These are phyloP conservation scores for Bombus pascuorum DNA, from an alignment of 1,140 invertebrate genomes.

Conservation along the genomic window DNA sequence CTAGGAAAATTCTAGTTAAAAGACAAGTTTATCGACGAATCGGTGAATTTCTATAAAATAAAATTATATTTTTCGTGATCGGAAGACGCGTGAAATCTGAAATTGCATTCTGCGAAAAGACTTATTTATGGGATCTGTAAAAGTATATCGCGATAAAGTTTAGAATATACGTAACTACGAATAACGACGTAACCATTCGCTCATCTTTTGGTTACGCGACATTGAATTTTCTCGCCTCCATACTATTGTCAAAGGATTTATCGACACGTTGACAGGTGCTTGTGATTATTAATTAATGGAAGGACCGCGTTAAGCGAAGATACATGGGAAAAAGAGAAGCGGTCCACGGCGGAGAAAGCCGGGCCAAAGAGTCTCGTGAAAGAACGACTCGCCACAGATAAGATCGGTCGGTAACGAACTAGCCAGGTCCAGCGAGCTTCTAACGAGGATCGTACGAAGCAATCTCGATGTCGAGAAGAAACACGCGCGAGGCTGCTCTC, in stretches of 20 bases:
- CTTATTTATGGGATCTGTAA: too few species aligned
- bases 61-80: too few species aligned
- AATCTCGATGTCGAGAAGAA: constrained; percentile 52
- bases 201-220: too few species aligned
- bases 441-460: constrained; percentile 66
- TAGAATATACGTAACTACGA: too few species aligned
- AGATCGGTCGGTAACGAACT: constrained; percentile 69
- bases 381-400: constrained; percentile 60
- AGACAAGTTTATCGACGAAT: too few species aligned
- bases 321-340: constrained; percentile 20
- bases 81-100: too few species aligned
- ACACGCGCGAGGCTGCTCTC: constrained; percentile 27
- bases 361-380: constrained; percentile 40
- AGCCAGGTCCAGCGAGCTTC: constrained; percentile 53
- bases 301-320: neutral
- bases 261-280: constrained; percentile 24
- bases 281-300: constrained; percentile 57
- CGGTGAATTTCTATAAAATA: too few species aligned
- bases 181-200: too few species aligned
- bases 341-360: neutral
- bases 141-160: too few species aligned
- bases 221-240: too few species aligned
- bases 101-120: too few species aligned
- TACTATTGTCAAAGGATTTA: constrained; percentile 9
- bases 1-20: too few species aligned